Percentiles rank a stretch among this genome's conserved stretches.
Conservation (phyloP, 1,140 invertebrate genomes). For the Macrobrachium nipponense region DNA sequence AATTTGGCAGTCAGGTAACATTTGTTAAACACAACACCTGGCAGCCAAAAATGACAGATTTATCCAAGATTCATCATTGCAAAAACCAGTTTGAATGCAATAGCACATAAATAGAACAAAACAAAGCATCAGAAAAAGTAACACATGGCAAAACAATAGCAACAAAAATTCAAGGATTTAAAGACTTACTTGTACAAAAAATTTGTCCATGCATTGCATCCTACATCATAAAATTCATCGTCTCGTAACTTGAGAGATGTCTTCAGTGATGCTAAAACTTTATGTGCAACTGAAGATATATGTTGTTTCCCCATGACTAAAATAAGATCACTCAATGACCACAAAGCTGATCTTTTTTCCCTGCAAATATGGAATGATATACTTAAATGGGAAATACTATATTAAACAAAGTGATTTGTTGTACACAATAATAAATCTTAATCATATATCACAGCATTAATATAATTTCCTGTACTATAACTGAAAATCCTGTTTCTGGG, state of each 20-base stretch:
- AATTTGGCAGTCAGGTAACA: too few species aligned
- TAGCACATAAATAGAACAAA: too few species aligned
- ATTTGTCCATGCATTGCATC: conserved; percentile 83
- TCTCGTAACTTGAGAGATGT: conserved; percentile 80
- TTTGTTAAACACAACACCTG: too few species aligned
- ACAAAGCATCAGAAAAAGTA: too few species aligned
- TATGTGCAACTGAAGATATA: conserved; percentile 83
- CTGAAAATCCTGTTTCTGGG: too few species aligned
- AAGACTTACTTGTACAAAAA: conserved; percentile 77
- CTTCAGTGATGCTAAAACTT: conserved; percentile 86
- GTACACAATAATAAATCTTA: too few species aligned
- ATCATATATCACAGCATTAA: too few species aligned
- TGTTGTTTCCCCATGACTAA: conserved; percentile 78
- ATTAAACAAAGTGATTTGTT: not conserved
- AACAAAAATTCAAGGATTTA: not conserved
- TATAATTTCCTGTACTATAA: too few species aligned
- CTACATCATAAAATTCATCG: conserved; percentile 77
- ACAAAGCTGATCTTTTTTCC: conserved; percentile 68
- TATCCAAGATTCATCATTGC: too few species aligned
- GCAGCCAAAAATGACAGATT: too few species aligned
- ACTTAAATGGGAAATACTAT: not conserved
- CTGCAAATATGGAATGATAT: conserved; percentile 65
- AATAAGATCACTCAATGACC: conserved; percentile 67
- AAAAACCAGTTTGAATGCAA: too few species aligned
- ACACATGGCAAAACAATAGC: not conserved